phyloP scores from a whole-genome alignment of 2,888 invertebrate genomes.

The Carpatolechia fugitivella region DNA sequence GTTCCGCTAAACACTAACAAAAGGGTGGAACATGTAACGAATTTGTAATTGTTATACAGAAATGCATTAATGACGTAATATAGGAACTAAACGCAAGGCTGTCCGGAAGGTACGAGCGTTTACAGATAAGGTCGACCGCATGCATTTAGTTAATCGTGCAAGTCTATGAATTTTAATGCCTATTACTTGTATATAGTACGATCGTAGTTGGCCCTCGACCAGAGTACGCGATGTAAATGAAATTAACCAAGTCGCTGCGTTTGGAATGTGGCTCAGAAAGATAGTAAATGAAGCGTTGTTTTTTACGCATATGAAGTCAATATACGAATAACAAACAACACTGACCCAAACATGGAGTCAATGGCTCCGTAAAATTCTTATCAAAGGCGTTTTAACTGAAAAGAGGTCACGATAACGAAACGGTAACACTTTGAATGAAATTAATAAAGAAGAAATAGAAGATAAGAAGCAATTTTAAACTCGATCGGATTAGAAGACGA shows the following conservation, averaged over 20 bases:
- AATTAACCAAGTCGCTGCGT: conserved; percentile 3
- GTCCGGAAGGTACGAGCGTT: conserved; percentile 57
- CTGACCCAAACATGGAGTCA: background rate
- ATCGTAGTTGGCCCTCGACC: conserved; percentile 12
- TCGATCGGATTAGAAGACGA: too few relatives aligned
- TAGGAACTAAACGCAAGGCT: conserved; percentile 69
- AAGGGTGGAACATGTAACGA: conserved; percentile 39
- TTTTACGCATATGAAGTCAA: background rate
- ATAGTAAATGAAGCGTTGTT: background rate
- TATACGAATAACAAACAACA: background rate
- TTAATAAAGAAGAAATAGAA: too few relatives aligned
- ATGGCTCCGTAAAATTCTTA: background rate
- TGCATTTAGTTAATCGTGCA: conserved; percentile 57
- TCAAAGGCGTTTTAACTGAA: background rate
- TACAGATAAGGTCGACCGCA: conserved; percentile 54
- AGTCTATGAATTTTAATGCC: conserved; percentile 26
- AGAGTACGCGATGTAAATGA: conserved; percentile 10
- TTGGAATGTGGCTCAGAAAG: background rate
- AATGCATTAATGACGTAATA: conserved; percentile 72
- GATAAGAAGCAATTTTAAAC: too few relatives aligned
- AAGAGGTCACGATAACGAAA: background rate
- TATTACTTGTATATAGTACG: conserved; percentile 3
- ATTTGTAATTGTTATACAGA: conserved; percentile 42
- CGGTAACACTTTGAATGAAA: background rate
- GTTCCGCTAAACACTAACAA: conserved; percentile 33